Base-by-base conservation (phyloP, 2,797 vertebrate genomes). In the Champsocephalus gunnari region DNA sequence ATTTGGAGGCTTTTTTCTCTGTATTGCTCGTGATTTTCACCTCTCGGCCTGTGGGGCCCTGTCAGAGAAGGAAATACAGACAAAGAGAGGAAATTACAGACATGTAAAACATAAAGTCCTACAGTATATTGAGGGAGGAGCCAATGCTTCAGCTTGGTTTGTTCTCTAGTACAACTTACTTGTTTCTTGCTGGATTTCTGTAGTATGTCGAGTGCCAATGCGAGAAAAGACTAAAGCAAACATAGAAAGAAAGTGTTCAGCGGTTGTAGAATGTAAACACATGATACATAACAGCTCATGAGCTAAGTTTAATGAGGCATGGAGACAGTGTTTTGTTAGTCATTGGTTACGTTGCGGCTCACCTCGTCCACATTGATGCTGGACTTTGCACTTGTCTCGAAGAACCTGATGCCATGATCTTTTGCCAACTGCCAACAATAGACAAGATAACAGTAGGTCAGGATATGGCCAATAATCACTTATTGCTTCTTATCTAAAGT, bases 281-380 rank as follows among this genome's bases (percentile, higher is more conserved):
- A 60, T 8, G 14, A 24, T 4, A 57, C 11, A 72, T 60, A 59
- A 72, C 32, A 38, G 17, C 14, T 44, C 5, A 59, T 13, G 0
- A 5, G 12, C 0, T 4, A 56, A 51, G 12, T 16, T 53, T 44
- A 66, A 12, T 57, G 56, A 65, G 5, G 5, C 34, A 19, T 73
- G 19, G 12, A 55, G 34, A 49, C 8, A 55, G 19, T 65, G 49
- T 53, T 63, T 54, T 28, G 1, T 63, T 7, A n/a, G 11, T 60
- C 16, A 14, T 14, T 2, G 21, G 13, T 34, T 63, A 13, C 1
- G 1, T 50, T 62, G 10, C 6, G 9, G 13, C 93, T 95, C 84
- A 98, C 97, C 97, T 98, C 97, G 54, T 98, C 96, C 75, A 98
- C 97, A 0, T 98, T 98, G 72, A 96, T 92, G 81, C 96, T 98